Conservation (phyloP, 2,888 invertebrate species). For the Minunthozetes semirufus region DNA sequence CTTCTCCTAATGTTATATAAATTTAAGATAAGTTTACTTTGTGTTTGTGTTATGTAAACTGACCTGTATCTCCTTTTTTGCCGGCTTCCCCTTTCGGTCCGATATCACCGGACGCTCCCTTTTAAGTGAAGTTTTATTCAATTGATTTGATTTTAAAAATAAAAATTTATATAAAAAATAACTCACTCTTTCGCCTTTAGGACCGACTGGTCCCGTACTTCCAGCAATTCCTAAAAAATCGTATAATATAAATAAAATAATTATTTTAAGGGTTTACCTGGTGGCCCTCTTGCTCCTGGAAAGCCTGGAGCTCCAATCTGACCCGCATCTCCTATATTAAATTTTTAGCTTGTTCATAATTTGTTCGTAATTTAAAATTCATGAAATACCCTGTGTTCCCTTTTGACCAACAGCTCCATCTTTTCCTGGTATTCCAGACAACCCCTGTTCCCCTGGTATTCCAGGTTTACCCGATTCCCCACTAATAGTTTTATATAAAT, state of each 20-base stretch:
- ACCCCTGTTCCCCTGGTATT: conserved; percentile 70
- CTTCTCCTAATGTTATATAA: conserved; percentile 51
- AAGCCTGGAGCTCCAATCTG: conserved; percentile 59
- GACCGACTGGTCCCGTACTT: conserved; percentile 64
- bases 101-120: conserved; percentile 60
- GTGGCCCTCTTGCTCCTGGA: conserved; percentile 69
- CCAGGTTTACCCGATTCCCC: conserved; percentile 73
- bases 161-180: not conserved
- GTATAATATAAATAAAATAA: not conserved
- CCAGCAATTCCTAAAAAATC: conserved; percentile 53
- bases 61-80: conserved; percentile 56
- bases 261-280: conserved; percentile 52
- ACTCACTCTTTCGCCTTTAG: conserved; percentile 56
- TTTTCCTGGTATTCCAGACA: conserved; percentile 50
- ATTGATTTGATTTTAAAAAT: not conserved
- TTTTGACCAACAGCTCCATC: conserved; percentile 1
- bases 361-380: too few species aligned
- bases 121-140: not conserved
- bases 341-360: too few species aligned
- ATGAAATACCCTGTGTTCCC: not conserved
- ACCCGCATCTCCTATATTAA: too few species aligned
- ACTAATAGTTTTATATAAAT: conserved; percentile 71
- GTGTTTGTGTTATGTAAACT: not conserved
- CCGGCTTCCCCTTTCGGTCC: conserved; percentile 73
- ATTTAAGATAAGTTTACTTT: not conserved